phyloP scores from a whole-genome alignment of 2,797 vertebrate species.

The Phalloptychus januarius region DNA sequence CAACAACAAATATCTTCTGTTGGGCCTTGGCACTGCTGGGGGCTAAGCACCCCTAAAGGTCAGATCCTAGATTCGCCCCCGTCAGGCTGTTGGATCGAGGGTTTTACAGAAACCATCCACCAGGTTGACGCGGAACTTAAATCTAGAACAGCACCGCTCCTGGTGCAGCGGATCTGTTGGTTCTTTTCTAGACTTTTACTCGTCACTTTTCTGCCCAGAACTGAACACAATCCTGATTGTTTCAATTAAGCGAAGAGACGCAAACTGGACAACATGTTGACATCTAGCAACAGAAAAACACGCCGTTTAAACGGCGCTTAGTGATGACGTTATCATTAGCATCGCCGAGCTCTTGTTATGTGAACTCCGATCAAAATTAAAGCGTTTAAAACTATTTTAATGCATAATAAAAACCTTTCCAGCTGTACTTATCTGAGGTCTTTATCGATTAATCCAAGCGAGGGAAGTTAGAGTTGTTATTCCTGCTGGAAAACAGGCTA shows the following conservation, averaged over 20 bases:
- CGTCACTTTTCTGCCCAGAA: background rate
- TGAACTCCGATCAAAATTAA: conserved; percentile 7
- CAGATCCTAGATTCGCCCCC: too few species aligned
- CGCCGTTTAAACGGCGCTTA: conserved; percentile 49
- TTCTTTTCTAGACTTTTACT: too few species aligned
- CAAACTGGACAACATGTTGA: background rate
- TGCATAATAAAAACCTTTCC: accelerated
- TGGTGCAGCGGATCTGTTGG: too few species aligned
- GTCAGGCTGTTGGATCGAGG: too few species aligned
- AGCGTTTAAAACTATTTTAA: conserved; percentile 18
- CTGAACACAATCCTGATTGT: background rate
- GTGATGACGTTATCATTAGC: conserved; percentile 55
- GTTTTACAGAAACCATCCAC: too few species aligned
- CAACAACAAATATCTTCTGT: too few species aligned
- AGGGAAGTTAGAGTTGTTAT: background rate
- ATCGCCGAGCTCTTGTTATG: conserved; percentile 34
- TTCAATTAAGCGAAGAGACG: background rate
- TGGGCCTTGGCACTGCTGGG: too few species aligned
- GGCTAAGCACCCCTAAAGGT: too few species aligned
- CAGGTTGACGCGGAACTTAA: too few species aligned
- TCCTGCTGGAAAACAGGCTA: conserved; percentile 21
- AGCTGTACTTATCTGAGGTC: accelerated
- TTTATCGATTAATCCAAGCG: accelerated
- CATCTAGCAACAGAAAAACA: conserved; percentile 38
- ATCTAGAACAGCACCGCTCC: too few species aligned